Evolutionary conservation across 2,888 invertebrate genomes (phyloP), one percentile per base, ranked within the genome.

Genomic region (Esperia sulphurella): DNA sequence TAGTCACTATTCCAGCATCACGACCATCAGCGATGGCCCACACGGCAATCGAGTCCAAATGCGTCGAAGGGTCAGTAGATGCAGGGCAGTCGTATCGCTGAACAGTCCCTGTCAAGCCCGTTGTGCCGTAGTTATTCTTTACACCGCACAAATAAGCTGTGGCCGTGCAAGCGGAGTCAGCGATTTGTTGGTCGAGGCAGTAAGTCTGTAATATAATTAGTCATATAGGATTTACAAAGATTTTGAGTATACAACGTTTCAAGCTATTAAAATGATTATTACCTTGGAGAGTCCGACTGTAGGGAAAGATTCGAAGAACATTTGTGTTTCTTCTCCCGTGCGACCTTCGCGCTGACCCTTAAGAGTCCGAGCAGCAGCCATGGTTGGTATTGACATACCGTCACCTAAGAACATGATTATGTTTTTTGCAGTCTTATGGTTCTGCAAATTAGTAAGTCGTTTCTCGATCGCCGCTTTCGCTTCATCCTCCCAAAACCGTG

Each of bases 361-460:
- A 59, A 92, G 91, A 28, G 92, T 91, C 56, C 94, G 87, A 13
- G 93, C 90, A 0, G 93, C 94, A 0, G 93, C 91, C 43, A 93
- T 74, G 0, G 94, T 94, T 0, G 93, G 87, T 39, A 94, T 76
- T 6, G 94, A 93, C 94, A 95, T 94, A 31, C 95, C 95, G 73
- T 95, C 95, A 1, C 95, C 95, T 42, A 95, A 71, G 74, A 94
- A 94, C 72, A 95, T 82, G 49, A 95, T 92, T 7, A 94, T 81
- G 71, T 95, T 95, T 42, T 64, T 62, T 28, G 73, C 74, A 12
- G 52, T 28, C 35, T 51, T 45, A 9, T 49, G 30, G 8, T 57
- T 72, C 50, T 71, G 42, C 47, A 79, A 50, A 48, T 75, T 78
- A 5, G 71, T 68, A 45, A 82, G 57, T 48, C 88, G 79, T 37